Evolutionary conservation across 2,797 vertebrate species (phyloP), one percentile per base, ranked within the genome.

Genomic region (Zalophus californianus): DNA sequence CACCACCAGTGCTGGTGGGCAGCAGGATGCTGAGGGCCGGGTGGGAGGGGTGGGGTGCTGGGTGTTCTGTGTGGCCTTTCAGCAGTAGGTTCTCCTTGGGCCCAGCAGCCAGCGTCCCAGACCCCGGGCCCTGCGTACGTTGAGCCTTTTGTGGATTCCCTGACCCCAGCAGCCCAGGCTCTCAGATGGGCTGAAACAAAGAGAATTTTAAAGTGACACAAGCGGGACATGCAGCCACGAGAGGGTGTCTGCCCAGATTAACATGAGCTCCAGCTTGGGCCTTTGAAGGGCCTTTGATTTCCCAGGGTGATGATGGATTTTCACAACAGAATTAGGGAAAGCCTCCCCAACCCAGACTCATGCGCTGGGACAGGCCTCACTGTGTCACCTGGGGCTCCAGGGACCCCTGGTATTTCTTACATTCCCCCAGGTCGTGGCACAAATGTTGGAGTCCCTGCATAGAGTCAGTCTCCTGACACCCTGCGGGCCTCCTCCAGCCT

Each of bases 141-240:
- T 11, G 3, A 44, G 84, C 48, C 93, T 48, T 64, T 38, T 73
- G 85, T 86, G 73, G 66, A 29, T 41, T 78, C 85, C 75, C 32
- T 56, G 78, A 62, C 54, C 60, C 72, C 56, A 23, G 70, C 58
- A 52, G 20, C 56, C 52, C 35, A 2, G 20, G 86, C 21, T 62
- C 72, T 70, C 25, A 32, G 35, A 60, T 32, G 38, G 38, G n/a
- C 92, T 32, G 83, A 70, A 75, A 92, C 93, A 90, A 82, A 95
- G 96, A 95, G 94, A 96, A 96, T 93, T 88, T 94, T 86, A 78
- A 91, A 96, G 90, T 2, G 62, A 84, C 66, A 91, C 3, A 7
- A 44, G 80, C 95, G 75, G 84, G 95, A 95, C 92, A 94, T 7
- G 54, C 52, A 38, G 90, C 89, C 62, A 9, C 0, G 2, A 89